These are phyloP conservation scores for Pagrus major DNA, from an alignment of 2,113 vertebrate genomes.

Conservation along the genomic window DNA sequence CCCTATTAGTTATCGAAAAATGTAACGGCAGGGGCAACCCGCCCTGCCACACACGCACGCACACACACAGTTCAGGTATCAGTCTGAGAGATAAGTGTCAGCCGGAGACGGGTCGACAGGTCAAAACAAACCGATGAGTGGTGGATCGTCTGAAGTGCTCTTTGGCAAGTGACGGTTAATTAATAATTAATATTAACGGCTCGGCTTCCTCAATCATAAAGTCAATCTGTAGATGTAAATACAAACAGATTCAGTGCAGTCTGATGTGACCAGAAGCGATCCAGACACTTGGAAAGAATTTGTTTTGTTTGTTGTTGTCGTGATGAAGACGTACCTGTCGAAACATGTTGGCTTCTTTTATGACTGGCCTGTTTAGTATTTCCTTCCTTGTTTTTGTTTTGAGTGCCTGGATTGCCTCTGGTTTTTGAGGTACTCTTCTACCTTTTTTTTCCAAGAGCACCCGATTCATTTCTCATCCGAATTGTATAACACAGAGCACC, in stretches of 20 bases:
- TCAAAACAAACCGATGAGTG: neutral
- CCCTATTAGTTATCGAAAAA: neutral
- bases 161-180: slow-evolving; percentile 2
- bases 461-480: too few relatives aligned
- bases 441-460: too few relatives aligned
- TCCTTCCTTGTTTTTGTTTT: too few relatives aligned
- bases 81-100: neutral
- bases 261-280: too few relatives aligned
- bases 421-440: too few relatives aligned
- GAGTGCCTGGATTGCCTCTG: too few relatives aligned
- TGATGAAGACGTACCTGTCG: too few relatives aligned
- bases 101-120: slow-evolving; percentile 7
- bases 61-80: neutral
- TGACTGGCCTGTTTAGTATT: too few relatives aligned
- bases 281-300: too few relatives aligned
- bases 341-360: too few relatives aligned
- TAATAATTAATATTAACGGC: neutral
- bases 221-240: neutral
- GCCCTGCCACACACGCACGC: neutral
- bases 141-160: neutral
- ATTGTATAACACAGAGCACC: too few relatives aligned
- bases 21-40: neutral
- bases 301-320: too few relatives aligned
- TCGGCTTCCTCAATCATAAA: neutral
- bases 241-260: neutral